These are phyloP conservation scores for Trinectes maculatus DNA, from an alignment of 2,113 vertebrate species.

Conservation along the genomic window DNA sequence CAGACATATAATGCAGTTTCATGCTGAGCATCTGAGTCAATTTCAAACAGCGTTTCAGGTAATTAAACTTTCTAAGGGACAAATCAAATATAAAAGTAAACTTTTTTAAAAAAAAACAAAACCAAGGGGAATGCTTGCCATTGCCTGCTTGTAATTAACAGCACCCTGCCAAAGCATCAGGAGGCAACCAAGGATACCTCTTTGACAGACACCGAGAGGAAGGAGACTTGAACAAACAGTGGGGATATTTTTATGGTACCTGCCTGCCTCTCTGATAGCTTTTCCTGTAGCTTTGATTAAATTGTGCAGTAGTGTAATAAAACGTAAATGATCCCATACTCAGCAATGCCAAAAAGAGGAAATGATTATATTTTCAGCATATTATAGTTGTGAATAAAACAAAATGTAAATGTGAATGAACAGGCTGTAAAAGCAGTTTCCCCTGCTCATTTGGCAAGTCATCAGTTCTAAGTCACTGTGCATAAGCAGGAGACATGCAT, in stretches of 20 bases:
- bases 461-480: constrained; percentile 55
- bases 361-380: constrained; percentile 26
- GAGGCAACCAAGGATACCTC: constrained; percentile 9
- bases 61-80: constrained; percentile 20
- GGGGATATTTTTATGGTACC: not conserved
- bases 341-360: constrained; percentile 37
- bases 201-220: constrained; percentile 10
- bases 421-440: constrained; percentile 48
- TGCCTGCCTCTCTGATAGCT: constrained; percentile 16
- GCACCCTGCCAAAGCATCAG: constrained; percentile 19
- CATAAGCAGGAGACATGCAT: constrained; percentile 26
- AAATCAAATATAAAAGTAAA: constrained; percentile 37
- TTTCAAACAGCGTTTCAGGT: constrained; percentile 23
- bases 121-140: constrained; percentile 16
- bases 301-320: constrained; percentile 42
- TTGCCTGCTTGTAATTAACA: constrained; percentile 35
- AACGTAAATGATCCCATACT: constrained; percentile 33
- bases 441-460: constrained; percentile 58
- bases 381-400: constrained; percentile 52
- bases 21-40: constrained; percentile 13
- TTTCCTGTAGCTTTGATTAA: constrained; percentile 20
- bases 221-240: not conserved
- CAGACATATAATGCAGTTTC: constrained; percentile 7
- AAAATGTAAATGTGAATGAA: constrained; percentile 57
- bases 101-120: no score